Evolutionary conservation across 2,888 invertebrate genomes (phyloP), one percentile per base, ranked within the genome.

Genomic region (Epirrhoe alternata): DNA sequence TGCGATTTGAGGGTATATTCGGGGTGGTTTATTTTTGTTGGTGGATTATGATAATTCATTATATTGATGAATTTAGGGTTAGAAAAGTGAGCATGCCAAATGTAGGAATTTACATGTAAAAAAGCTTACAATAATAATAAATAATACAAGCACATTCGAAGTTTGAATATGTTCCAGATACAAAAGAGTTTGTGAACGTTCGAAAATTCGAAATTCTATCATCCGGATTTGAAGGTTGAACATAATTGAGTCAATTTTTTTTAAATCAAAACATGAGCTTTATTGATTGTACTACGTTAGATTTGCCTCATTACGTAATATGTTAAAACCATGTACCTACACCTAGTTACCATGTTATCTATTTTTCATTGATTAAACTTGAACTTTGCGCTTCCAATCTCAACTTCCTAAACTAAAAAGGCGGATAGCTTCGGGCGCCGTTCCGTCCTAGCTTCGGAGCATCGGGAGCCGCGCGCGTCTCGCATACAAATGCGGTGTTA

Each of bases 401-500:
- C 33, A 42, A 61, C 64, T 68, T 68, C 64, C 67, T 59, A 61
- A 59, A 55, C 53, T 33, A 60, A 60, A 64, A 61, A 67, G 57
- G 24, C 24, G n/a, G 42, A 55, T 49, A 63, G 59, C 56, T 68
- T 57, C 55, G 67, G 60, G 68, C 66, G 68, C 65, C 65, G 76
- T 80, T 79, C 77, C 78, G 78, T 78, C 82, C 70, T 84, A 86
- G 84, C 84, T 85, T 83, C 78, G 81, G 75, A 86, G 84, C 84
- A 85, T 83, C 78, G 81, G 75, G 75, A 75, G 79, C 47, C 70
- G 75, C 56, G 66, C 83, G 82, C 83, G 83, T 68, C 78, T 74
- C 80, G 87, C 87, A 86, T 87, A 86, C 84, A 79, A 79, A 87
- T 83, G 80, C 68, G 74, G 70, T 64, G 77, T 84, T 86, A 86